phyloP scores from a whole-genome alignment of 1,140 invertebrate genomes.

The Cotesia vestalis region DNA sequence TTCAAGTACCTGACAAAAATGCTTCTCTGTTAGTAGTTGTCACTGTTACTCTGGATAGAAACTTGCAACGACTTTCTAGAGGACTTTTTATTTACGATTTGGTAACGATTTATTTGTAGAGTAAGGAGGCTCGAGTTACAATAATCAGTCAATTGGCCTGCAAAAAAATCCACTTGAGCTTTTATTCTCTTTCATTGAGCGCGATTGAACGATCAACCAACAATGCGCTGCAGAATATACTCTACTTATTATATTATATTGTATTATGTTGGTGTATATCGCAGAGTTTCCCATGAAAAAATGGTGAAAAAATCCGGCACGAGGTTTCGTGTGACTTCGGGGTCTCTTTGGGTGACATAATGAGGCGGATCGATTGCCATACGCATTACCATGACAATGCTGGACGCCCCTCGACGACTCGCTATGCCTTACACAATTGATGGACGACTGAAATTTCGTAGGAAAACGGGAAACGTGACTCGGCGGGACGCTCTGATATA shows the following conservation, averaged over 20 bases:
- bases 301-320: slow-evolving; percentile 43
- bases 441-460: slow-evolving; percentile 60
- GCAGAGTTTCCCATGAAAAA: slow-evolving; percentile 53
- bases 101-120: too few species aligned
- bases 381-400: slow-evolving; percentile 62
- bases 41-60: too few species aligned
- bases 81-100: too few species aligned
- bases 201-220: neutral
- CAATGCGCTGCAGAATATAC: neutral
- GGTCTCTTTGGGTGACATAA: slow-evolving; percentile 54
- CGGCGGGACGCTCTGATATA: slow-evolving; percentile 37
- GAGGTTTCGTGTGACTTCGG: slow-evolving; percentile 52
- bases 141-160: slow-evolving; percentile 8
- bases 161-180: neutral
- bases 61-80: too few species aligned
- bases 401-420: slow-evolving; percentile 45
- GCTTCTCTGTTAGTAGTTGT: too few species aligned
- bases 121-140: neutral
- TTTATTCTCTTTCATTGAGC: slow-evolving; percentile 1
- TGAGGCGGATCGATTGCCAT: slow-evolving; percentile 61
- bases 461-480: slow-evolving; percentile 55
- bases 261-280: too few species aligned
- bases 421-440: slow-evolving; percentile 58
- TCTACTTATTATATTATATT: neutral
- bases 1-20: too few species aligned